Percentiles rank a stretch among this genome's conserved stretches.
Conservation (phyloP, 2,797 vertebrate genomes). For the Schizopygopsis pylzovi region DNA sequence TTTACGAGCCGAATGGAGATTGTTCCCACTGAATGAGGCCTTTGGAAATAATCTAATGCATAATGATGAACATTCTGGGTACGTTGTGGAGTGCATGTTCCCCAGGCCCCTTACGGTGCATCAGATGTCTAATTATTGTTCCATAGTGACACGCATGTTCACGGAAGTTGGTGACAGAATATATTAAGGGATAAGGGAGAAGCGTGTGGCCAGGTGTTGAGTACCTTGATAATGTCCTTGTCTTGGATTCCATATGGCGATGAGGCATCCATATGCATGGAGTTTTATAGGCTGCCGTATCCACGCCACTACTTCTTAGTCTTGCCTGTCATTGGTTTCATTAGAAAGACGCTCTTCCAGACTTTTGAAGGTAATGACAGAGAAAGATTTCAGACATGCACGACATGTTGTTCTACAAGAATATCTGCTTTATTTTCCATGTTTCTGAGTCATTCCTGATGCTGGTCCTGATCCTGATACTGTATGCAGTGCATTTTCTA, state of each 20-base stretch:
- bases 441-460: too few species aligned
- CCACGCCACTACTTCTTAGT: constrained; percentile 31
- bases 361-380: constrained; percentile 2
- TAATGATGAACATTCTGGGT: constrained; percentile 42
- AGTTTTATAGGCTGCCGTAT: constrained; percentile 45
- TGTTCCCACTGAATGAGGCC: constrained; percentile 31
- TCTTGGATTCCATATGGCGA: constrained; percentile 70
- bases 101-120: constrained; percentile 50
- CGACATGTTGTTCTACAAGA: too few species aligned
- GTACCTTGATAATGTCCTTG: constrained; percentile 71
- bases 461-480: too few species aligned
- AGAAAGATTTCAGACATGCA: not conserved
- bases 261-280: constrained; percentile 75
- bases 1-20: constrained; percentile 46
- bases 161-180: constrained; percentile 71
- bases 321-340: constrained; percentile 54
- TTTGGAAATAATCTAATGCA: constrained; percentile 49
- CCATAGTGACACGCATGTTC: constrained; percentile 56
- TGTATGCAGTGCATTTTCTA: too few species aligned
- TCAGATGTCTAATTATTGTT: constrained; percentile 58
- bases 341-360: not conserved
- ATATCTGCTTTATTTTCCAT: too few species aligned
- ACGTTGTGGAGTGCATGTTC: constrained; percentile 31
- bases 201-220: constrained; percentile 67
- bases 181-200: constrained; percentile 69